Conservation (phyloP, 2,113 vertebrate species). For the Tinamus guttatus region DNA sequence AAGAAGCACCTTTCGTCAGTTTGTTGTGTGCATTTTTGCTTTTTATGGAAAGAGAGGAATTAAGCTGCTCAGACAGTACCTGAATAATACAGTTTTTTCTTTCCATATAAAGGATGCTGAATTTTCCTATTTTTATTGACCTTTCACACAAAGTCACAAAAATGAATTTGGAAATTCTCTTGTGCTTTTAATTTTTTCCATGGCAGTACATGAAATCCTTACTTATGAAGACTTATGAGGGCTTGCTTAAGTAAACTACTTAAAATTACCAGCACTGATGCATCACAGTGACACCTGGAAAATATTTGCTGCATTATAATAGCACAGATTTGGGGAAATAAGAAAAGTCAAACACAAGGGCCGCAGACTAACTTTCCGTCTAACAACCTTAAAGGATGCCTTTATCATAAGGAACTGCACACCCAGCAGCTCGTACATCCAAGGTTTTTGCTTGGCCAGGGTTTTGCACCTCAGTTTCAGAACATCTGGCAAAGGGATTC, state of each 20-base stretch:
- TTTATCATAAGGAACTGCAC: neutral
- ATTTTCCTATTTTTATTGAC: neutral
- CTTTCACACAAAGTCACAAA: neutral
- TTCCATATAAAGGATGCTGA: neutral
- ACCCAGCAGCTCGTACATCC: neutral
- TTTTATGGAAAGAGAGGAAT: neutral
- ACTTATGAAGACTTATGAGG: neutral
- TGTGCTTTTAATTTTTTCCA: neutral
- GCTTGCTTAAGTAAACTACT: neutral
- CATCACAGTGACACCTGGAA: neutral
- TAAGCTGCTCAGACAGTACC: neutral
- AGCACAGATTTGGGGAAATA: neutral
- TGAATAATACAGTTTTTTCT: neutral
- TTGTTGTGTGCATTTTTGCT: fast-evolving
- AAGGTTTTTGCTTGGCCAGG: neutral
- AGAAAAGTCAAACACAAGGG: neutral
- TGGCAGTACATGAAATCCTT: neutral
- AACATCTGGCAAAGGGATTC: neutral
- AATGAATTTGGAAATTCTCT: neutral
- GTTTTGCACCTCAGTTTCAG: neutral
- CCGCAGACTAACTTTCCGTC: neutral
- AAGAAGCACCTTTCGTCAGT: neutral
- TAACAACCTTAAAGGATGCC: fast-evolving
- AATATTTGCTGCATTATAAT: neutral
- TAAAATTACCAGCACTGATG: neutral